Evolutionary conservation across 2,797 vertebrate genomes (phyloP), one percentile per base, ranked within the genome.

Genomic region (Fringilla coelebs): DNA sequence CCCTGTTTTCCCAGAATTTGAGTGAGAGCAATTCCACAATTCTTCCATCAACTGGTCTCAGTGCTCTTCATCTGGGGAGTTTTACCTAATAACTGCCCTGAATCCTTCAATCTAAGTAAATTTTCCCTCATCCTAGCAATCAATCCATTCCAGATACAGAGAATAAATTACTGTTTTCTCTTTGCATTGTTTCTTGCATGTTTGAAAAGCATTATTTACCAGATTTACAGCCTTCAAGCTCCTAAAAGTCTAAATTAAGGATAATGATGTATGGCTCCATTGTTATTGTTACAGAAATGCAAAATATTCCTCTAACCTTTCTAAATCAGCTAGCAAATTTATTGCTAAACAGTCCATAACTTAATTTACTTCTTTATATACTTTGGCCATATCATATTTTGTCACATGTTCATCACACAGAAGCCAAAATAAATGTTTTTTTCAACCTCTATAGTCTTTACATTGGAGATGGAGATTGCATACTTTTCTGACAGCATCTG

Each of bases 381-480:
- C 31, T 89, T 89, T 43, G 32, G 45, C 11, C 12, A 70, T 77
- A 34, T 9, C 52, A 32, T 70, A 79, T 79, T 92, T 92, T 75
- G n/a, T 55, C 24, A 62, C 21, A 43, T 60, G 48, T 40, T 83
- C 48, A 74, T 71, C 73, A 65, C 19, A 91, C 62, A 84, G 76
- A 93, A 94, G 87, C 76, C 36, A 90, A 93, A 94, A 86, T 51
- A 81, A 95, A 90, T 86, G 45, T 93, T 94, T 95, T 92, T 61
- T 81, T 73, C 84, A 78, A 25, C 40, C 17, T 86, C 32, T 60
- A 24, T 55, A 70, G 26, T 80, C 60, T 78, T 84, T 58, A 45
- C 46, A 92, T 49, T 14, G 63, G 57, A 67, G 24, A 83, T 57
- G 51, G 49, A 83, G 79, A 89, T n/a, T 2, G 3, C 51, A 72